Evolutionary conservation across 2,797 vertebrate genomes (phyloP).

Genomic region (Tadarida brasiliensis): DNA sequence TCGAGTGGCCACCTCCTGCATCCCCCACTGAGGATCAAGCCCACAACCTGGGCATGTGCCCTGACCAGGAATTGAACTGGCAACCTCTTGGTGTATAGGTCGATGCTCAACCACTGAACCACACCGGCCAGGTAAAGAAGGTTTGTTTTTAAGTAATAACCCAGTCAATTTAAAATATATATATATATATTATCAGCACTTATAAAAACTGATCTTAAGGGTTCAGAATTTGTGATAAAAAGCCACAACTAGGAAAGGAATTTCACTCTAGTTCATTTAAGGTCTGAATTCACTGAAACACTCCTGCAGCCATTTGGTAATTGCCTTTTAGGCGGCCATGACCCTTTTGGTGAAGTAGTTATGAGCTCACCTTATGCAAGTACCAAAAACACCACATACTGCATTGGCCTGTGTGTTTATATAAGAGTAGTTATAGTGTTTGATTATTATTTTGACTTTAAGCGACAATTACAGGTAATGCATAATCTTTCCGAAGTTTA

Average conservation of each 20-base stretch:
- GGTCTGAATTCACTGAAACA: slow-evolving; percentile 24
- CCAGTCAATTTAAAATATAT: neutral
- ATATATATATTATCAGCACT: slow-evolving; percentile 7
- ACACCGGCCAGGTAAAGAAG: too few species aligned
- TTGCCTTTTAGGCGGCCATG: neutral
- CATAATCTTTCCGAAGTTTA: slow-evolving; percentile 74
- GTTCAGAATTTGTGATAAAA: slow-evolving; percentile 1
- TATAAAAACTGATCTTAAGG: neutral
- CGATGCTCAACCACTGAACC: too few species aligned
- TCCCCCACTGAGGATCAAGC: too few species aligned
- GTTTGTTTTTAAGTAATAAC: slow-evolving; percentile 25
- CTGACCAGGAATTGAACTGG: too few species aligned
- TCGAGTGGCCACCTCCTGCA: too few species aligned
- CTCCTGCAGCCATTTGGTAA: neutral
- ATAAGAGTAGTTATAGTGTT: neutral
- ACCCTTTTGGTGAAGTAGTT: neutral
- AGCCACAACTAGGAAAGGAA: neutral
- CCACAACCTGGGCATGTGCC: too few species aligned
- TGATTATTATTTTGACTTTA: slow-evolving; percentile 53
- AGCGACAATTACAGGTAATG: slow-evolving; percentile 76
- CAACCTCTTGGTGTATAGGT: too few species aligned
- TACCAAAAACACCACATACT: neutral
- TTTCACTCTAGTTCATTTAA: neutral
- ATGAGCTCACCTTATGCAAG: neutral
- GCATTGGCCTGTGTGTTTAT: neutral